phyloP scores from a whole-genome alignment of 1,140 invertebrate species.

The Psilanteris sp. region DNA sequence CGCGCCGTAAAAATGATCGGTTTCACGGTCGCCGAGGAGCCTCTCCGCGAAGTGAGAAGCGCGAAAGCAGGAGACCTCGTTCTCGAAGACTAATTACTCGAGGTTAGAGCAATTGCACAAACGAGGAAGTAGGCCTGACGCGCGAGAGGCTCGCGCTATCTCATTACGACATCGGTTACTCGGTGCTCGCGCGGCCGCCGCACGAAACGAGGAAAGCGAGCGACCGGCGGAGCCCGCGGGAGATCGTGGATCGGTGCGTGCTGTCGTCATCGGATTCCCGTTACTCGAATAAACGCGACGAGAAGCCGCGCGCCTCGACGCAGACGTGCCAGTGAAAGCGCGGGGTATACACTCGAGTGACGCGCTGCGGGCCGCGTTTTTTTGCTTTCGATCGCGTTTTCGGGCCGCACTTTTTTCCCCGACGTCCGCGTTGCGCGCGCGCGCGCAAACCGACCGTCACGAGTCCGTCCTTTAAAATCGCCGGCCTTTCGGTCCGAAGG shows the following conservation, averaged over 20 bases:
- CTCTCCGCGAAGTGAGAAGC: slow-evolving; percentile 33
- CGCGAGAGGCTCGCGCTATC: slow-evolving; percentile 44
- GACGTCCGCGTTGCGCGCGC: background rate
- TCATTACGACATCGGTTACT: slow-evolving; percentile 63
- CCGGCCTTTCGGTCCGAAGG: too few relatives aligned
- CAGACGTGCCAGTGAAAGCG: slow-evolving; percentile 36
- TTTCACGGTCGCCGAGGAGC: slow-evolving; percentile 52
- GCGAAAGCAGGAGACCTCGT: slow-evolving; percentile 57
- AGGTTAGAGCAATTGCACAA: slow-evolving; percentile 59
- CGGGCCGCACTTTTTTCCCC: background rate
- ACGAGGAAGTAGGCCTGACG: slow-evolving; percentile 63
- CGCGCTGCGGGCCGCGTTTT: slow-evolving; percentile 9
- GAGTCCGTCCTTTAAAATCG: too few relatives aligned
- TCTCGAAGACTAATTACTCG: slow-evolving; percentile 61
- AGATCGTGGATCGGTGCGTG: slow-evolving; percentile 40
- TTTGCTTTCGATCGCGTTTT: slow-evolving; percentile 20
- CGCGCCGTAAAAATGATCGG: slow-evolving; percentile 21
- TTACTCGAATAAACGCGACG: slow-evolving; percentile 44
- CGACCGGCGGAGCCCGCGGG: slow-evolving; percentile 30
- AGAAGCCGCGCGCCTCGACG: background rate
- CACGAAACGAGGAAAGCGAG: slow-evolving; percentile 40
- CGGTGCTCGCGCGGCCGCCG: slow-evolving; percentile 24
- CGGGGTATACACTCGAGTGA: slow-evolving; percentile 1
- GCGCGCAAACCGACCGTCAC: too few relatives aligned
- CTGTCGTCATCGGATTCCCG: slow-evolving; percentile 59